phyloP scores from a whole-genome alignment of 2,797 vertebrate genomes.

The Brachyrhaphis roseni region DNA sequence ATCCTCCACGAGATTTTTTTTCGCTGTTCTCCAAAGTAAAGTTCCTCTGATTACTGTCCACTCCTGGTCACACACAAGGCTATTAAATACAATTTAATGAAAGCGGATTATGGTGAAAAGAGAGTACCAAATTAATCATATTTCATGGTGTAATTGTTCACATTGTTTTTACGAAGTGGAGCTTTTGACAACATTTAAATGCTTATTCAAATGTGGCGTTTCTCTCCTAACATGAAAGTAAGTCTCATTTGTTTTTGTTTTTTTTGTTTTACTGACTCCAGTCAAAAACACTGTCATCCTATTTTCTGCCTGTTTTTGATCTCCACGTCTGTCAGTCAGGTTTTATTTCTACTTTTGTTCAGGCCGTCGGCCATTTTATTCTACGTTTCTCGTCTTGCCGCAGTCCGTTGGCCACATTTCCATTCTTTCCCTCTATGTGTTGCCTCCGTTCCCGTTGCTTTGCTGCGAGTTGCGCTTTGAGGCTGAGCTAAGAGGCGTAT shows the following conservation, averaged over 20 bases:
- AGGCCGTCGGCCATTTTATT: background rate
- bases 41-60: background rate
- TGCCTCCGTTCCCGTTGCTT: background rate
- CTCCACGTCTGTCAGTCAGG: background rate
- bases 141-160: background rate
- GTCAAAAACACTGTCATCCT: background rate
- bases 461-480: background rate
- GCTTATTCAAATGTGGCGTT: background rate
- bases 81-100: background rate
- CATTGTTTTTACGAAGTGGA: background rate
- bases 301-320: background rate
- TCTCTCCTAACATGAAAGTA: background rate
- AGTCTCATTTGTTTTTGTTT: background rate
- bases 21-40: background rate
- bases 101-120: background rate
- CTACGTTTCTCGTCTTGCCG: background rate
- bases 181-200: background rate
- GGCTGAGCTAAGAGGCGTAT: background rate
- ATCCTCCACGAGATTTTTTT: background rate
- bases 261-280: background rate
- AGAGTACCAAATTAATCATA: background rate
- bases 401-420: background rate
- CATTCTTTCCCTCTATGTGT: background rate
- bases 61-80: background rate
- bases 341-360: background rate